Conservation (phyloP, 2,888 invertebrate species). For the Macrosoma leucophasiata region DNA sequence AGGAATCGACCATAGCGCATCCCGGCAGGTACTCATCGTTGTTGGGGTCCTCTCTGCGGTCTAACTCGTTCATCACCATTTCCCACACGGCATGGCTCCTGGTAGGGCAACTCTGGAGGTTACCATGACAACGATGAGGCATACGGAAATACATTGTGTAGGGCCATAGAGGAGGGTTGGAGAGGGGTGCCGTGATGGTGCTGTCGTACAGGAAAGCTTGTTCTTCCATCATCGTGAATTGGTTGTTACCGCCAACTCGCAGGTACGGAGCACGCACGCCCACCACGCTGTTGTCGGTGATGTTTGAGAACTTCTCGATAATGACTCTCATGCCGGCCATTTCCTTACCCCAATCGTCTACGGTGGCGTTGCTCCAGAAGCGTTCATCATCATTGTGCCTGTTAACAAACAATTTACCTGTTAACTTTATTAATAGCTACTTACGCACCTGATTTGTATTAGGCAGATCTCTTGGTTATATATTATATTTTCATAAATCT, state of each 20-base stretch:
- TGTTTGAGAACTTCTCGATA: constrained; percentile 91
- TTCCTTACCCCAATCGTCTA: constrained; percentile 95
- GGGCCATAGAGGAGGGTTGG: constrained; percentile 96
- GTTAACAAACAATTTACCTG: constrained; percentile 31
- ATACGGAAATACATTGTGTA: constrained; percentile 99
- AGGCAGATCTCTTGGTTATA: too few relatives aligned
- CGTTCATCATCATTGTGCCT: constrained; percentile 94
- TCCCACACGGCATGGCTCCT: constrained; percentile 97
- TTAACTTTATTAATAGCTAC: too few relatives aligned
- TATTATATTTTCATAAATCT: too few relatives aligned
- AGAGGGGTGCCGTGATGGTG: constrained; percentile 93
- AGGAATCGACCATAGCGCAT: constrained; percentile 96
- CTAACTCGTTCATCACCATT: constrained; percentile 96
- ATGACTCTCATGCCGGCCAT: constrained; percentile 96
- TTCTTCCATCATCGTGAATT: constrained; percentile 98
- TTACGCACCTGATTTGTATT: too few relatives aligned
- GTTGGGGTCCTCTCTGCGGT: constrained; percentile 91
- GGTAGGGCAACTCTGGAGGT: constrained; percentile 92
- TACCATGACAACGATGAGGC: constrained; percentile 95
- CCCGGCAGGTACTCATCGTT: constrained; percentile 93
- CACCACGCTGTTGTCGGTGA: constrained; percentile 93
- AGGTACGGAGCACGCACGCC: constrained; percentile 93
- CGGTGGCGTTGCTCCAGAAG: constrained; percentile 95
- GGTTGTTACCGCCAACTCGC: constrained; percentile 95
- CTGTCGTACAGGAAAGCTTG: constrained; percentile 97